These are phyloP conservation scores for Trematomus loennbergii DNA, from an alignment of 2,113 vertebrate species.

Conservation along the genomic window DNA sequence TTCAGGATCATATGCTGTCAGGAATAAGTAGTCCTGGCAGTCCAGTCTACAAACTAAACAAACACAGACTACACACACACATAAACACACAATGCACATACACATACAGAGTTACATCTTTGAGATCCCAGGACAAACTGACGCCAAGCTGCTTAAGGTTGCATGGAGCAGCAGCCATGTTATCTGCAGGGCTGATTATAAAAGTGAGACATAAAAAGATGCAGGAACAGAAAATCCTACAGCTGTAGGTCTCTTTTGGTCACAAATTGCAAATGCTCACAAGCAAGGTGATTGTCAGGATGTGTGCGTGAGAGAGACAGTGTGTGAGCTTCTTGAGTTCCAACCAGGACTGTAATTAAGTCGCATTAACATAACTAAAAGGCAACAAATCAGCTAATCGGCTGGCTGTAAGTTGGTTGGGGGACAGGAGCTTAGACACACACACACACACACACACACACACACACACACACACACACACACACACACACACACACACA, in stretches of 20 bases:
- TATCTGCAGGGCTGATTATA: constrained; percentile 16
- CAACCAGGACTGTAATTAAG: constrained; percentile 12
- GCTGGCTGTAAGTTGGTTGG: constrained; percentile 37
- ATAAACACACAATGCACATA: not conserved
- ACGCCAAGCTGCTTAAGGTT: constrained; percentile 23
- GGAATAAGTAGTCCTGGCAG: constrained; percentile 52
- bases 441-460: not conserved
- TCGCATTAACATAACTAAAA: constrained; percentile 79
- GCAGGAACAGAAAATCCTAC: not conserved
- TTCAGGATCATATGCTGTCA: constrained; percentile 46
- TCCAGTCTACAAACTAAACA: constrained; percentile 56
- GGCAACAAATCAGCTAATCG: constrained; percentile 74
- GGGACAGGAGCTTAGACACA: constrained; percentile 25
- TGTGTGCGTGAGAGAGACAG: constrained; percentile 24
- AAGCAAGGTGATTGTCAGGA: not conserved
- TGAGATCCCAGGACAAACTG: constrained; percentile 41
- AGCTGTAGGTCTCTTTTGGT: not conserved
- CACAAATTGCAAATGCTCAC: not conserved
- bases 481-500: not conserved
- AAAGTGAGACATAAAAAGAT: constrained; percentile 11
- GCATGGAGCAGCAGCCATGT: constrained; percentile 17
- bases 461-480: not conserved
- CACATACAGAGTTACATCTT: constrained; percentile 33
- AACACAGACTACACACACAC: constrained; percentile 39
- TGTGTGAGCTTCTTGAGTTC: constrained; percentile 3